Conservation (phyloP, 30 jellyfish, hydroid and myxozoan species). For the Catostylus mosaicus region DNA sequence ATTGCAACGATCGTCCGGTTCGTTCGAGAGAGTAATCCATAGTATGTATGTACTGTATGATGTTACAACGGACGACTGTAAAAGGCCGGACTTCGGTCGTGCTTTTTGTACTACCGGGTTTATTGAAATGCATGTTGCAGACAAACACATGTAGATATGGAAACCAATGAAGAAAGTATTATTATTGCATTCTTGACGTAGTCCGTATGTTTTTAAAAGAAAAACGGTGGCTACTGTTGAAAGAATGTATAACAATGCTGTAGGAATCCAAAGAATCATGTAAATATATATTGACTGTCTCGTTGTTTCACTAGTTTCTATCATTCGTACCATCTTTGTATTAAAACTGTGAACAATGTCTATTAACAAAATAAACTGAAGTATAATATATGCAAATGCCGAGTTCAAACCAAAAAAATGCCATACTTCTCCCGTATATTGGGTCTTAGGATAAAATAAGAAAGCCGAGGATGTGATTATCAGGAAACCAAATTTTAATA, state of each 20-base stretch:
- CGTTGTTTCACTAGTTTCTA: slow-evolving; percentile 56
- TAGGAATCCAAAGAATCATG: slow-evolving; percentile 85
- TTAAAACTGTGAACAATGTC: slow-evolving; percentile 80
- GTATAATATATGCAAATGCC: slow-evolving; percentile 79
- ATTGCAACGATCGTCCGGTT: slow-evolving; percentile 93
- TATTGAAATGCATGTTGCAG: slow-evolving; percentile 90
- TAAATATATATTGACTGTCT: slow-evolving; percentile 36
- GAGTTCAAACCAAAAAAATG: slow-evolving; percentile 95
- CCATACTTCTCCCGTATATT: slow-evolving; percentile 95
- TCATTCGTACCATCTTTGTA: slow-evolving; percentile 42
- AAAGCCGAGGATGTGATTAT: neutral
- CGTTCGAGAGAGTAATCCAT: slow-evolving; percentile 87
- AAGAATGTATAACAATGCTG: slow-evolving; percentile 45
- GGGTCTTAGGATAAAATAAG: slow-evolving; percentile 75
- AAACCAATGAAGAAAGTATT: slow-evolving; percentile 85
- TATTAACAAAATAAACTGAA: slow-evolving; percentile 74
- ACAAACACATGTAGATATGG: slow-evolving; percentile 90
- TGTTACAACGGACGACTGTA: slow-evolving; percentile 91
- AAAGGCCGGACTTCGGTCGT: slow-evolving; percentile 89
- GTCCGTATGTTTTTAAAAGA: slow-evolving; percentile 74
- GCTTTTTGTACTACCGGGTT: slow-evolving; percentile 92
- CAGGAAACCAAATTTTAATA: slow-evolving; percentile 16
- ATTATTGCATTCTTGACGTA: slow-evolving; percentile 75
- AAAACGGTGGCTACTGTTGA: slow-evolving; percentile 55
- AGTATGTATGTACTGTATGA: slow-evolving; percentile 83